phyloP scores from a whole-genome alignment of 2,797 vertebrate genomes.

The Peromyscus nudipes region DNA sequence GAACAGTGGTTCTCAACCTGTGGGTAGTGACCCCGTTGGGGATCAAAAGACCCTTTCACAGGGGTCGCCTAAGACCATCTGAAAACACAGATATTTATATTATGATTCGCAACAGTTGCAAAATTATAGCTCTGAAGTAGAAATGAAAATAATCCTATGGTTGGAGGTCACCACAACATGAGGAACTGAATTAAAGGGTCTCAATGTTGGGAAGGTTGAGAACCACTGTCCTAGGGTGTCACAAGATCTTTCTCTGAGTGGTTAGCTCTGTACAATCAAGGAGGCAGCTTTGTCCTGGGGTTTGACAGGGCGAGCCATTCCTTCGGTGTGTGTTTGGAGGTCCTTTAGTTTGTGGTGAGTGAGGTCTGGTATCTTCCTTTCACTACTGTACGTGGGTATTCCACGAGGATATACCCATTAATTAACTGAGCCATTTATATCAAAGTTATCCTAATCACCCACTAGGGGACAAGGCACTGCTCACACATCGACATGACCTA shows the following conservation, averaged over 20 bases:
- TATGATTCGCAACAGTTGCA: not conserved
- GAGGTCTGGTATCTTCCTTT: not conserved
- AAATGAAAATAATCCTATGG: not conserved
- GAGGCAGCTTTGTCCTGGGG: not conserved
- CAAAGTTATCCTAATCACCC: slow-evolving; percentile 6
- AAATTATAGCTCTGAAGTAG: not conserved
- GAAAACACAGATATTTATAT: not conserved
- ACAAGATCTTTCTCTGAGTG: not conserved
- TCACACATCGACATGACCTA: not conserved
- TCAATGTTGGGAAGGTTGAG: not conserved
- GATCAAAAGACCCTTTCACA: not conserved
- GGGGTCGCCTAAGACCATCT: not conserved
- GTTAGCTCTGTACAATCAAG: not conserved
- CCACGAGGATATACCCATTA: not conserved
- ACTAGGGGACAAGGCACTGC: not conserved
- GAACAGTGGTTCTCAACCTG: not conserved
- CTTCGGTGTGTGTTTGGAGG: not conserved
- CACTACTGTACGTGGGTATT: not conserved
- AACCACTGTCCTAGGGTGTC: not conserved
- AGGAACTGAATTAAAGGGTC: not conserved
- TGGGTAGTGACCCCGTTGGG: not conserved
- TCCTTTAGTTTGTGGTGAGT: not conserved
- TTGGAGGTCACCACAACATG: not conserved
- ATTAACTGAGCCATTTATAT: not conserved
- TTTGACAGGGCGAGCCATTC: not conserved